Conservation (phyloP, 2,888 invertebrate genomes). For the Diaphora mendica region DNA sequence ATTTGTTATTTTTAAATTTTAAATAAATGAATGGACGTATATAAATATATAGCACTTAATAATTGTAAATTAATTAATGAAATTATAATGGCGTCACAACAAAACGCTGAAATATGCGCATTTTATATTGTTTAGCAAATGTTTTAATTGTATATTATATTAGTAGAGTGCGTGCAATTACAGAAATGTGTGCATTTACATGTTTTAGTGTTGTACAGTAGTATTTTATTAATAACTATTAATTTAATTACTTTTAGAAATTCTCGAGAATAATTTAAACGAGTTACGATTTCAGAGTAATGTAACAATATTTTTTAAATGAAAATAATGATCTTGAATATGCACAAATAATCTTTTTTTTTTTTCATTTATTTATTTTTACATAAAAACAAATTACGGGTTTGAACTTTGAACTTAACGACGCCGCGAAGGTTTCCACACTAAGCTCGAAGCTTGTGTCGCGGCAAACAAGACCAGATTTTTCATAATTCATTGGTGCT, state of each 20-base stretch:
- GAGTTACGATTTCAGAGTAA: neutral
- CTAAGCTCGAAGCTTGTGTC: no score
- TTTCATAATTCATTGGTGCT: no score
- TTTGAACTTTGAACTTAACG: no score
- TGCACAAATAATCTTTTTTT: no score
- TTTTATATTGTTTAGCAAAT: neutral
- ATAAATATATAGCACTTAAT: neutral
- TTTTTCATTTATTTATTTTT: no score
- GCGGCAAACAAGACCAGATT: no score
- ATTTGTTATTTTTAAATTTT: no score
- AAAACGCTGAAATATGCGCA: neutral
- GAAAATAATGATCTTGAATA: no score
- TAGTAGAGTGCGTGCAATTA: neutral
- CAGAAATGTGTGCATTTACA: neutral
- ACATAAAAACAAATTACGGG: no score
- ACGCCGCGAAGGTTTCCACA: no score
- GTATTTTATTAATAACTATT: neutral
- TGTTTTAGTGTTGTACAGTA: neutral
- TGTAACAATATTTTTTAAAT: no score
- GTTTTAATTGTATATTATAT: neutral
- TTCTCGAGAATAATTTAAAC: neutral
- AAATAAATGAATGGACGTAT: neutral
- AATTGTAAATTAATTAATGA: neutral
- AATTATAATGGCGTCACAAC: neutral
- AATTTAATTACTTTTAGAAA: neutral